These are phyloP conservation scores for Idaea straminata DNA, from an alignment of 2,888 invertebrate genomes.

Conservation along the genomic window DNA sequence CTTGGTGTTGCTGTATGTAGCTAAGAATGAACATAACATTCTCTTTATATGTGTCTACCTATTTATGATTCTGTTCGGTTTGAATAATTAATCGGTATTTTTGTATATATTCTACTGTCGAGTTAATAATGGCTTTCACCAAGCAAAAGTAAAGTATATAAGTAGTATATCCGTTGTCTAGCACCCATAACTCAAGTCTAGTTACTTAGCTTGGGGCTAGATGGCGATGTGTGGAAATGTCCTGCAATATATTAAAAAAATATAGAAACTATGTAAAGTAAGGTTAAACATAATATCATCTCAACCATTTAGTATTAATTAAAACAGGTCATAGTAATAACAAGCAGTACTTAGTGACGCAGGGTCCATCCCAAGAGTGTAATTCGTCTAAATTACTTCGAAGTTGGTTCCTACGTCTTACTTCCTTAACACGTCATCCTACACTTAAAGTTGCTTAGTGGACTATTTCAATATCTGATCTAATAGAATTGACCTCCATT, in stretches of 20 bases:
- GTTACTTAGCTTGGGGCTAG: too few species aligned
- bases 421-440: neutral
- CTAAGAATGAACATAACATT: conserved; percentile 45
- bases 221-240: too few species aligned
- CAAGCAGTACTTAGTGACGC: neutral
- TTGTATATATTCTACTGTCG: neutral
- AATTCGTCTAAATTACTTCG: neutral
- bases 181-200: too few species aligned
- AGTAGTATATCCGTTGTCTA: too few species aligned
- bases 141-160: too few species aligned
- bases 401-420: neutral
- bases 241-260: too few species aligned
- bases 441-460: neutral
- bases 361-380: neutral
- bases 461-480: too few species aligned
- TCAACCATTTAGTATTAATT: neutral
- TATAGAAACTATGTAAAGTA: neutral
- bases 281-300: neutral
- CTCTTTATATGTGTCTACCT: neutral
- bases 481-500: too few species aligned
- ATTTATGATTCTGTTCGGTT: neutral
- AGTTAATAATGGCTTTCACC: neutral
- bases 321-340: neutral
- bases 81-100: neutral
- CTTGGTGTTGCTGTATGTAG: conserved; percentile 47